A percentile compares a stretch with the other conserved stretches of the same genome.
Conservation (phyloP, 2,113 vertebrate species). For the Cardinalis cardinalis region DNA sequence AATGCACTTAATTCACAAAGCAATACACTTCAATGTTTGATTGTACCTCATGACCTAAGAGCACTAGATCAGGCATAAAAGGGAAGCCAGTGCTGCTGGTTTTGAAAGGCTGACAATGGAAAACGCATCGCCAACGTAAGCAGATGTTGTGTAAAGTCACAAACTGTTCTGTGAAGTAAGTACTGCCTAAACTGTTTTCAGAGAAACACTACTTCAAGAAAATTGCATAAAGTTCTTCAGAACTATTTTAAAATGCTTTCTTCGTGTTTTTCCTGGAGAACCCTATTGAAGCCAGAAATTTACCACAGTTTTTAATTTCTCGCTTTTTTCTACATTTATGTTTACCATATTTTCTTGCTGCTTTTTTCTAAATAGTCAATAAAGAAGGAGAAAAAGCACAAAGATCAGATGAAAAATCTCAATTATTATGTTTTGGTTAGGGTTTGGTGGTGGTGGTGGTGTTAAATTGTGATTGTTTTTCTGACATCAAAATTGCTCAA, state of each 20-base stretch:
- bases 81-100: neutral
- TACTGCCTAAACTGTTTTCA: neutral
- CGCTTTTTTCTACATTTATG: neutral
- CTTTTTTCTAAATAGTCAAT: neutral
- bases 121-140: neutral
- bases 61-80: neutral
- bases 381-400: neutral
- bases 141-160: neutral
- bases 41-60: neutral
- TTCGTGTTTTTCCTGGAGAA: neutral
- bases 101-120: slow-evolving; percentile 29
- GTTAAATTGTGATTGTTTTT: neutral
- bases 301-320: neutral
- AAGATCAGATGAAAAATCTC: neutral
- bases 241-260: neutral
- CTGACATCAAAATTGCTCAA: neutral
- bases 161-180: neutral
- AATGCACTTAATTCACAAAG: neutral
- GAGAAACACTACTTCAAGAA: neutral
- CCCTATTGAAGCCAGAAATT: neutral
- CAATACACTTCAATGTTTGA: neutral
- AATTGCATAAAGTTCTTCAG: neutral
- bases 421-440: neutral
- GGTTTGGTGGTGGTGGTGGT: neutral
- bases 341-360: neutral